Conservation (phyloP, 2,888 invertebrate genomes). For the Agriotes lineatus region DNA sequence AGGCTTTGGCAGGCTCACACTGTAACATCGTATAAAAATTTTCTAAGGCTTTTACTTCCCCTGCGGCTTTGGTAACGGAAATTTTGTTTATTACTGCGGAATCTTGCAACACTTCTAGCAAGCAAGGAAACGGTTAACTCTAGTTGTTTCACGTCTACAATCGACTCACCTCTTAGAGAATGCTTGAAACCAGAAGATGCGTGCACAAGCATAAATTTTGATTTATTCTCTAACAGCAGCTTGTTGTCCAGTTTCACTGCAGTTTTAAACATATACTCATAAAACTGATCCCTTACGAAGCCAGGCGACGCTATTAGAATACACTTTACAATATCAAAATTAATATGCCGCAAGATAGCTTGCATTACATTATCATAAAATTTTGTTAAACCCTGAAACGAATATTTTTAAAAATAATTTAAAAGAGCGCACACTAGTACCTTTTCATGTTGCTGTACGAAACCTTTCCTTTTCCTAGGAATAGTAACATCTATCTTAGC, state of each 20-base stretch:
- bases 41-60: constrained; percentile 92
- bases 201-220: constrained; percentile 95
- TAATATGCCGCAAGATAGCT: constrained; percentile 90
- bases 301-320: constrained; percentile 97
- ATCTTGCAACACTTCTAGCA: constrained; percentile 86
- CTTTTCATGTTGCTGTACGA: constrained; percentile 96
- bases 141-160: too few species aligned
- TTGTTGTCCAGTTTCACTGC: constrained; percentile 94
- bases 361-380: constrained; percentile 94
- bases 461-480: constrained; percentile 95
- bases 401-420: background rate
- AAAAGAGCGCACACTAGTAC: too few species aligned
- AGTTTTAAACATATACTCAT: constrained; percentile 92
- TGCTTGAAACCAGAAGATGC: constrained; percentile 98
- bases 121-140: constrained; percentile 25
- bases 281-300: constrained; percentile 97
- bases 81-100: constrained; percentile 85
- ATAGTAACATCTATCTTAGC: constrained; percentile 97
- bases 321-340: constrained; percentile 96
- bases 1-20: constrained; percentile 92
- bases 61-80: constrained; percentile 96
- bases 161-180: constrained; percentile 90
- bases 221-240: constrained; percentile 89
- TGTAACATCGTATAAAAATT: constrained; percentile 92
- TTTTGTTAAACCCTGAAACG: constrained; percentile 79